A percentile compares a stretch with the other conserved stretches of the same genome.
These are phyloP conservation scores for Thamnophis sirtalis DNA, from an alignment of 2,113 vertebrate species.

Conservation along the genomic window DNA sequence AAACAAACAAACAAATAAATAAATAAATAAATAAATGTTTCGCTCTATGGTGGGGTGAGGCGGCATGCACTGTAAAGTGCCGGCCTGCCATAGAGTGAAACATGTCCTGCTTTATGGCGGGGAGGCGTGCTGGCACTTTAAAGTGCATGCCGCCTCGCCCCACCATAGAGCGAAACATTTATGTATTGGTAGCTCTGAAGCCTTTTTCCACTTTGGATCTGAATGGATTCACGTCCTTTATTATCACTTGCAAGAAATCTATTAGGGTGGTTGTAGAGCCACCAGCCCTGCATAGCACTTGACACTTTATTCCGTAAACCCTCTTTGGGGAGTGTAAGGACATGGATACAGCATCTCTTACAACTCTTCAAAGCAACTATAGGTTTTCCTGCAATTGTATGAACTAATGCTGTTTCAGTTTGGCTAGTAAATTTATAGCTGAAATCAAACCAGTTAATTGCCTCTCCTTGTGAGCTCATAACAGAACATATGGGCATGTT, in stretches of 20 bases:
- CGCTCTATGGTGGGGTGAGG: no score
- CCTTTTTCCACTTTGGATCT: not conserved
- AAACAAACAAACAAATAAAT: no score
- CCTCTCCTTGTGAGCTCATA: not conserved
- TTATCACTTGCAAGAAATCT: not conserved
- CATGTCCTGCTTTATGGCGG: no score
- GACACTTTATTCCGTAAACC: not conserved
- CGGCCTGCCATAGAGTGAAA: no score
- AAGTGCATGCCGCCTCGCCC: no score
- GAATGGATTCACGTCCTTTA: not conserved
- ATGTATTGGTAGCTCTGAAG: not conserved
- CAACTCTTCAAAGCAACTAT: not conserved
- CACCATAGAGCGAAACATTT: no score
- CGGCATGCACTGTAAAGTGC: no score
- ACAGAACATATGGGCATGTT: slow-evolving; percentile 51
- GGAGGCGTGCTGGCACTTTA: no score
- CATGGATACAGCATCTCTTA: not conserved
- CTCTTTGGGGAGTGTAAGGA: not conserved
- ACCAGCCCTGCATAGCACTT: not conserved
- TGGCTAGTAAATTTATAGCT: not conserved
- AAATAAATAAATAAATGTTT: no score
- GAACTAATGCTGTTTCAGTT: not conserved
- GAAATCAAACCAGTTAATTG: slow-evolving; percentile 21
- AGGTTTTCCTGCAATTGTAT: not conserved
- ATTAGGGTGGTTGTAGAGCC: not conserved